A percentile compares a stretch with the other conserved stretches of the same genome.
phyloP scores from a whole-genome alignment of 2,888 invertebrate genomes.

The Criorhina ranunculi region DNA sequence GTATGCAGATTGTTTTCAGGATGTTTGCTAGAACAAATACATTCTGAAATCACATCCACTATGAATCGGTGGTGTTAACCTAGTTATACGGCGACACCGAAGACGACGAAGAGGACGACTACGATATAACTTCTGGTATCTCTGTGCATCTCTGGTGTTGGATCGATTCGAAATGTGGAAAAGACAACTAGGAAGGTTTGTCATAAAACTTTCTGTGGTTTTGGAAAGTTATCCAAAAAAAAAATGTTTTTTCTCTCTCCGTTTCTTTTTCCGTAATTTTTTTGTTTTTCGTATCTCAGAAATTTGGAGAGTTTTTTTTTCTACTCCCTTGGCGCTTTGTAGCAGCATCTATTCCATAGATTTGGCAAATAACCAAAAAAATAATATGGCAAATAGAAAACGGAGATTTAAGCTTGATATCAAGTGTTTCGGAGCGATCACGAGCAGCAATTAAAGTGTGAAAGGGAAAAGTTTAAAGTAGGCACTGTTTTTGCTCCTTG shows the following conservation, averaged over 20 bases:
- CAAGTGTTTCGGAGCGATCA: conserved; percentile 67
- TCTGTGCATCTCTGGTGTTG: conserved; percentile 54
- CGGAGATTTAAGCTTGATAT: conserved; percentile 69
- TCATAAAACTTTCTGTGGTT: conserved; percentile 74
- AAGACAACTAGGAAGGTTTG: conserved; percentile 71
- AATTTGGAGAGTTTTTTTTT: conserved; percentile 27
- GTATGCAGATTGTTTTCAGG: conserved; percentile 74
- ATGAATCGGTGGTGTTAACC: conserved; percentile 72
- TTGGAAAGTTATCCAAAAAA: conserved; percentile 66
- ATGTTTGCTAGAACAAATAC: conserved; percentile 73
- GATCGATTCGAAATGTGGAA: conserved; percentile 66
- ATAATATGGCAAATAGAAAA: conserved; percentile 72
- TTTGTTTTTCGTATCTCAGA: conserved; percentile 21
- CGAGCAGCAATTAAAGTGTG: conserved; percentile 69
- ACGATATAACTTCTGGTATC: conserved; percentile 33
- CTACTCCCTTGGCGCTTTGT: conserved; percentile 47
- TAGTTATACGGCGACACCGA: conserved; percentile 56
- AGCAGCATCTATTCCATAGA: conserved; percentile 45
- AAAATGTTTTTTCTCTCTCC: conserved; percentile 38
- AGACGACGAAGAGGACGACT: conserved; percentile 35
- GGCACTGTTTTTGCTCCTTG: conserved; percentile 47
- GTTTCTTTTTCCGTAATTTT: conserved; percentile 12
- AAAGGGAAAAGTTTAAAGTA: conserved; percentile 64
- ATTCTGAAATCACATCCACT: conserved; percentile 66
- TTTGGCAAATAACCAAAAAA: conserved; percentile 70